phyloP scores from a whole-genome alignment of 2,797 vertebrate genomes.

The Melanogrammus aeglefinus region DNA sequence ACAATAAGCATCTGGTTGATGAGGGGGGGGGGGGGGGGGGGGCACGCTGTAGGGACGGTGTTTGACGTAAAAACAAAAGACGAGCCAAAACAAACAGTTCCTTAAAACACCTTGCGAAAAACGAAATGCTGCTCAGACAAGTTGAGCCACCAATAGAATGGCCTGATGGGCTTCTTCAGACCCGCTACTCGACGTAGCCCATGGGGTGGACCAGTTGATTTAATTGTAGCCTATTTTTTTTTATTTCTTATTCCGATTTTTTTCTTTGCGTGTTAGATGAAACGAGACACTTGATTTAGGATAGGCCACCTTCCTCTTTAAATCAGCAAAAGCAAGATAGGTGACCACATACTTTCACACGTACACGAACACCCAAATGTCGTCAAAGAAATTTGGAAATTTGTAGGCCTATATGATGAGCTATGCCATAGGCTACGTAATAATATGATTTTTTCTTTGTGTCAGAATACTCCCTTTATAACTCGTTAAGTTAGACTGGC shows the following conservation, averaged over 20 bases:
- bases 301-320: not conserved
- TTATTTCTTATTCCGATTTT: not conserved
- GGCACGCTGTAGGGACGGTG: conserved; percentile 46
- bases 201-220: not conserved
- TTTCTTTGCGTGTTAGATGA: not conserved
- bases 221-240: not conserved
- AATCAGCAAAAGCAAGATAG: not conserved
- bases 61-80: conserved; percentile 67
- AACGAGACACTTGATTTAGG: not conserved
- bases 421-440: not conserved
- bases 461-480: not conserved
- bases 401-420: not conserved
- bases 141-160: not conserved
- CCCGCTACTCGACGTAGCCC: not conserved
- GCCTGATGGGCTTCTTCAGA: not conserved
- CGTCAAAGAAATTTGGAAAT: not conserved
- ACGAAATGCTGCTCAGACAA: conserved; percentile 47
- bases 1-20: conserved; percentile 50
- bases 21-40: conserved; percentile 28
- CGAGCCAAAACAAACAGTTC: conserved; percentile 62
- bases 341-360: not conserved
- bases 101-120: conserved; percentile 26
- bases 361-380: not conserved
- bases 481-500: not conserved
- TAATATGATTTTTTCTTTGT: not conserved